These are phyloP conservation scores for Pelmatolapia mariae DNA, from an alignment of 2,113 vertebrate genomes.

Conservation along the genomic window DNA sequence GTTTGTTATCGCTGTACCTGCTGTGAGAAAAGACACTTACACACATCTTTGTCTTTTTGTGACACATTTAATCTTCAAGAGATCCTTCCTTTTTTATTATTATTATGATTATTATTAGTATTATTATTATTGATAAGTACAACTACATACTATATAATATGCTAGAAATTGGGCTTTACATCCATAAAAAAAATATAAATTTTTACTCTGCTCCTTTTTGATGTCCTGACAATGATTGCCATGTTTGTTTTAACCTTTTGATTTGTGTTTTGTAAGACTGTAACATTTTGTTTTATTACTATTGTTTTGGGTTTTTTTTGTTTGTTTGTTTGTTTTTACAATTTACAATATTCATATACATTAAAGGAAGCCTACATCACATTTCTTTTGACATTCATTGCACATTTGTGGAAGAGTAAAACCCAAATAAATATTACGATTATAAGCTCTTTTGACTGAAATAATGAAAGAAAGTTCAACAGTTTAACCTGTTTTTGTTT, in stretches of 20 bases:
- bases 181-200: background rate
- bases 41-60: conserved; percentile 65
- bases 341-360: background rate
- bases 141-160: background rate
- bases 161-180: conserved; percentile 8
- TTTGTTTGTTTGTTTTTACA: conserved; percentile 47
- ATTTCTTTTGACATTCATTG: conserved; percentile 35
- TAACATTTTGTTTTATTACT: conserved; percentile 39
- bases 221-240: conserved; percentile 22
- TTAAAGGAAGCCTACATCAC: background rate
- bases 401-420: conserved; percentile 47
- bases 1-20: conserved; percentile 59
- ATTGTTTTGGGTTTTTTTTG: conserved; percentile 41
- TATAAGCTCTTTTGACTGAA: conserved; percentile 28
- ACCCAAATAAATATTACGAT: conserved; percentile 18
- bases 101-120: conserved; percentile 23
- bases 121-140: conserved; percentile 32
- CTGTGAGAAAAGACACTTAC: conserved; percentile 49
- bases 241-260: conserved; percentile 34
- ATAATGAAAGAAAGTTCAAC: conserved; percentile 38
- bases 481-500: conserved; percentile 35
- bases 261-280: conserved; percentile 44
- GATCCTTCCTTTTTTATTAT: conserved; percentile 23
- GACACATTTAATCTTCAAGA: conserved; percentile 52
- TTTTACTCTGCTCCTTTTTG: conserved; percentile 25